These are phyloP conservation scores for Hylyphantes graminicola DNA, from an alignment of 1,140 invertebrate genomes.

Conservation along the genomic window DNA sequence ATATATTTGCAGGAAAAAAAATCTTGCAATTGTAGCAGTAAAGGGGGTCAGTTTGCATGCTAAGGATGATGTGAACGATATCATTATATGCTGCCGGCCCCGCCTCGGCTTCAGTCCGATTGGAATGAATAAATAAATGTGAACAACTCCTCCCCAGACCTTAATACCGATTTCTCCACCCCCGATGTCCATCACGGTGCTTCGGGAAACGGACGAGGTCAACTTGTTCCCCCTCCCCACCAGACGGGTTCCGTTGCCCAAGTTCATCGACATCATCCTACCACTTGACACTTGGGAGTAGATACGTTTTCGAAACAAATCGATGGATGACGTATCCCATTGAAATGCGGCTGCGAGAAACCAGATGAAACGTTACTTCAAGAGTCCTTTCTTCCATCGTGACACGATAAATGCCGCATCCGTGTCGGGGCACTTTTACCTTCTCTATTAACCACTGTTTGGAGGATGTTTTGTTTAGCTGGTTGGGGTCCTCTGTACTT, in stretches of 20 bases:
- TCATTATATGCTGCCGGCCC: no score
- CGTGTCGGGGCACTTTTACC: no score
- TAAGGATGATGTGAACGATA: no score
- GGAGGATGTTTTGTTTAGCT: no score
- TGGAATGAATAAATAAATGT: conserved; percentile 1
- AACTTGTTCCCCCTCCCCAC: conserved; percentile 13
- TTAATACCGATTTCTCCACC: conserved; percentile 30
- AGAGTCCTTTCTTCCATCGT: no score
- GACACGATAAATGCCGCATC: no score
- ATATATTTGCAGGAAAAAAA: no score
- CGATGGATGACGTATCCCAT: conserved; percentile 12
- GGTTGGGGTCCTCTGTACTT: no score
- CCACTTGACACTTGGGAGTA: background rate
- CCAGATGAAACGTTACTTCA: conserved; percentile 1
- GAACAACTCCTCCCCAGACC: conserved; percentile 30
- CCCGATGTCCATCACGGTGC: conserved; percentile 30
- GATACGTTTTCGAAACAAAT: background rate
- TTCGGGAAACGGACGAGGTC: conserved; percentile 11
- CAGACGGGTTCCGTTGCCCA: conserved; percentile 45
- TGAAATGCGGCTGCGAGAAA: background rate
- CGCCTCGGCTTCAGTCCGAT: no score
- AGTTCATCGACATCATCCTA: conserved; percentile 38
- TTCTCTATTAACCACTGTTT: no score
- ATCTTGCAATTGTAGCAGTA: no score
- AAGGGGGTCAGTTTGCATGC: no score